Evolutionary conservation across 2,113 vertebrate genomes (phyloP).

Genomic region (Apodemus sylvaticus): DNA sequence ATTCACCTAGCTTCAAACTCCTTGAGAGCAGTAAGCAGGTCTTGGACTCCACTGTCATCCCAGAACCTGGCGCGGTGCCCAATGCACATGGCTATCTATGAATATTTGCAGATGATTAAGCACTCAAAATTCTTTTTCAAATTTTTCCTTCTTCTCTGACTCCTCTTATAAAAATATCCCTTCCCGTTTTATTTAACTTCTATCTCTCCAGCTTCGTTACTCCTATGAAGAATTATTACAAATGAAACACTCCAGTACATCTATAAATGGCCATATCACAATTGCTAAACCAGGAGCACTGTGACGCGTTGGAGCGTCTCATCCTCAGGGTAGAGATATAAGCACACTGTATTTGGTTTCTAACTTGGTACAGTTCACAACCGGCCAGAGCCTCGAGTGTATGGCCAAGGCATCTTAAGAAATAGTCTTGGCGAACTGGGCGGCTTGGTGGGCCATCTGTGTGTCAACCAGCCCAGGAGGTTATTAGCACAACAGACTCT

Average conservation of each 20-base stretch:
- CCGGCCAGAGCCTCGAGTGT: background rate
- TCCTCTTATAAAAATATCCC: background rate
- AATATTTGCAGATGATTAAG: background rate
- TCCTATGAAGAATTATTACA: background rate
- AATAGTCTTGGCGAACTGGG: background rate
- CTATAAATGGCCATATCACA: background rate
- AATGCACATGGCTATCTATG: background rate
- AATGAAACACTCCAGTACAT: background rate
- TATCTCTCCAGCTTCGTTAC: background rate
- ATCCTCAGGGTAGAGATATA: background rate
- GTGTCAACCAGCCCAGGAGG: no score
- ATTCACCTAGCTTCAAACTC: background rate
- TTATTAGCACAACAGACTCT: no score
- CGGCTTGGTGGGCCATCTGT: no score
- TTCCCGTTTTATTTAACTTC: background rate
- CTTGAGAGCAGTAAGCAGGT: background rate
- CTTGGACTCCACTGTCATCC: background rate
- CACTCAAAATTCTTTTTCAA: background rate
- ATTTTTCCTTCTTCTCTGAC: background rate
- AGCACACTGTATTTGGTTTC: background rate
- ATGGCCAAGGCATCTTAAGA: conserved; percentile 4
- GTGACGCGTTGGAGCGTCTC: background rate
- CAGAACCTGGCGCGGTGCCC: background rate
- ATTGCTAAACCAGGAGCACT: background rate
- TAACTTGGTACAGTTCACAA: background rate